These are phyloP conservation scores for Micromys minutus DNA, from an alignment of 2,113 vertebrate genomes.

Conservation along the genomic window DNA sequence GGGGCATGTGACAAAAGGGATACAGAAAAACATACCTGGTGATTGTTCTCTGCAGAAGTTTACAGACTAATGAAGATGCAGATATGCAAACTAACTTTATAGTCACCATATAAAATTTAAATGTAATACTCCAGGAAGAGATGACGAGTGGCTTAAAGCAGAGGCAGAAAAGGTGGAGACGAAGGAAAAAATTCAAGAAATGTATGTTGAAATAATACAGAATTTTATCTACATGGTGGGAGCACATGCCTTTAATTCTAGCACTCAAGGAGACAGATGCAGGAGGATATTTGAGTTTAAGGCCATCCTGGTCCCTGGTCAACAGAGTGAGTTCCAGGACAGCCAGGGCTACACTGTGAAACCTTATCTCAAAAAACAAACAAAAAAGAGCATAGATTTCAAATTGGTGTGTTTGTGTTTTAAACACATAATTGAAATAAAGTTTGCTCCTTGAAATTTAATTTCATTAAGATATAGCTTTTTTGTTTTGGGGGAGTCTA, in stretches of 20 bases:
- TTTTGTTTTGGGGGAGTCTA: background rate
- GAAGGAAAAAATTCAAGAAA: background rate
- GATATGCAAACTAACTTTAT: background rate
- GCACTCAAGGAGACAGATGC: background rate
- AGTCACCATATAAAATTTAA: background rate
- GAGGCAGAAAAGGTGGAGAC: background rate
- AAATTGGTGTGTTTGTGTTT: background rate
- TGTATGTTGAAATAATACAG: background rate
- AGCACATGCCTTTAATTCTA: background rate
- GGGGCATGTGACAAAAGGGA: background rate
- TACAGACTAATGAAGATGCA: background rate
- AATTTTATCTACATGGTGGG: background rate
- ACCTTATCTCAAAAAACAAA: background rate
- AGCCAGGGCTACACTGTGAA: background rate
- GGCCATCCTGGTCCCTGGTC: background rate
- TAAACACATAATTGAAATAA: background rate
- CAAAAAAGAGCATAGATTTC: background rate
- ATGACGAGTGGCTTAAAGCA: background rate
- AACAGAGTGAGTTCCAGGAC: background rate
- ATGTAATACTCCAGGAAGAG: background rate
- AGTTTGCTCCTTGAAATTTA: background rate
- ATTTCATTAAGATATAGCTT: background rate
- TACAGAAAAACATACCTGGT: background rate
- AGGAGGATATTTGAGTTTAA: background rate
- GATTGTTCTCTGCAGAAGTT: background rate